A percentile compares a stretch with the other conserved stretches of the same genome.
These are phyloP conservation scores for Tapirus indicus DNA, from an alignment of 2,797 vertebrate species.

Conservation along the genomic window DNA sequence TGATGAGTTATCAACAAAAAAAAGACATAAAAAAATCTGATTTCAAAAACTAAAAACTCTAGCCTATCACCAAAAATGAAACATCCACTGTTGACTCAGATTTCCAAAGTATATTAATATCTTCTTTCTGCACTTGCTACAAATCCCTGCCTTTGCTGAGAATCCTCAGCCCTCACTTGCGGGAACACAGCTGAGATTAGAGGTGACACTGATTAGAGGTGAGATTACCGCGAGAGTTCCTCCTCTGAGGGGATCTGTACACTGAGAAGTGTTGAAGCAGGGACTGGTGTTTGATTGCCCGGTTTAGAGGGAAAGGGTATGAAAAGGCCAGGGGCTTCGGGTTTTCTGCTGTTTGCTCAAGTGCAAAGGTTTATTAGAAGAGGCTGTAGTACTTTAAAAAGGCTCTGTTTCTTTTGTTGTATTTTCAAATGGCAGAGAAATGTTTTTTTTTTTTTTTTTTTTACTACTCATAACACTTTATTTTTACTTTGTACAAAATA, in stretches of 20 bases:
- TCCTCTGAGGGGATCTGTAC: background rate
- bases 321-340: background rate
- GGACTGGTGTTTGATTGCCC: background rate
- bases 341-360: background rate
- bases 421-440: constrained; percentile 62
- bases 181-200: background rate
- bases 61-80: background rate
- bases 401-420: background rate
- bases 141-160: background rate
- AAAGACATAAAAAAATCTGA: background rate
- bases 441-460: background rate
- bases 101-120: background rate
- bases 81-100: background rate
- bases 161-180: background rate
- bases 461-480: constrained; percentile 88
- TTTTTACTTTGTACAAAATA: constrained; percentile 91
- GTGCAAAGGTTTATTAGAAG: background rate
- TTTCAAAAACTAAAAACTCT: background rate
- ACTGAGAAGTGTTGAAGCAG: too few relatives aligned
- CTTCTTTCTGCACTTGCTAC: background rate
- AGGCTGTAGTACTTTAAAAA: background rate
- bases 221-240: accelerated
- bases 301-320: background rate
- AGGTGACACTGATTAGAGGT: background rate
- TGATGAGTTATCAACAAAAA: background rate